Evolutionary conservation across 2,888 invertebrate species (phyloP).

Genomic region (Dexiosoma caninum): DNA sequence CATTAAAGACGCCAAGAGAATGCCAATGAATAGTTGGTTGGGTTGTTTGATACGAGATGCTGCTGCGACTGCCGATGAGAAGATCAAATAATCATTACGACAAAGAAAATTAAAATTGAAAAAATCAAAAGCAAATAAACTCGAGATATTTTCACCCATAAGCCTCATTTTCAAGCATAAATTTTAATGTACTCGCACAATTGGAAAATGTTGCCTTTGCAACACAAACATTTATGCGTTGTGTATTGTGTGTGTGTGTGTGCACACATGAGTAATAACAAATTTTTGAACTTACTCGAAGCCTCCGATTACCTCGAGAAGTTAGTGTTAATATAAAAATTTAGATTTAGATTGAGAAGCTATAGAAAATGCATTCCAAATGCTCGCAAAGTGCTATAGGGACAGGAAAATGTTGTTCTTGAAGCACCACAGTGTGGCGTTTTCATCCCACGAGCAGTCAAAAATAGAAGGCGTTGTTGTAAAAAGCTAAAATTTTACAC

Average conservation of each 20-base stretch:
- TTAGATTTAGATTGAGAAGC: no score
- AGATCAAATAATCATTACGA: neutral
- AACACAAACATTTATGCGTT: neutral
- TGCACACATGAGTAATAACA: neutral
- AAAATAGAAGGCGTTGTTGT: no score
- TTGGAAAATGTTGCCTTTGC: neutral
- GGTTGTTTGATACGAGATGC: neutral
- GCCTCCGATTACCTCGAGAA: neutral
- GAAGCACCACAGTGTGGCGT: no score
- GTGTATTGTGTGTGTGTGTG: neutral
- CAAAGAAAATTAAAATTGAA: neutral
- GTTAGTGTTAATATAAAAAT: neutral
- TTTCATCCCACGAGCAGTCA: no score
- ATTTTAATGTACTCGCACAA: conserved; percentile 3
- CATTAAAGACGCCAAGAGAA: conserved; percentile 27
- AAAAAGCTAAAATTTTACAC: no score
- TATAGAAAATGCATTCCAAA: no score
- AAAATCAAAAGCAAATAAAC: neutral
- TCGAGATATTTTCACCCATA: conserved; percentile 53
- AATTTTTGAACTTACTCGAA: neutral
- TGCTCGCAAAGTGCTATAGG: no score
- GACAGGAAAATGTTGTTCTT: no score
- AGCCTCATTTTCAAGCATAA: conserved; percentile 55
- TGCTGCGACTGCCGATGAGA: neutral
- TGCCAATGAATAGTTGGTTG: conserved; percentile 20